These are phyloP conservation scores for Dreissena rostriformis DNA, from an alignment of 1,140 invertebrate genomes.

Conservation along the genomic window DNA sequence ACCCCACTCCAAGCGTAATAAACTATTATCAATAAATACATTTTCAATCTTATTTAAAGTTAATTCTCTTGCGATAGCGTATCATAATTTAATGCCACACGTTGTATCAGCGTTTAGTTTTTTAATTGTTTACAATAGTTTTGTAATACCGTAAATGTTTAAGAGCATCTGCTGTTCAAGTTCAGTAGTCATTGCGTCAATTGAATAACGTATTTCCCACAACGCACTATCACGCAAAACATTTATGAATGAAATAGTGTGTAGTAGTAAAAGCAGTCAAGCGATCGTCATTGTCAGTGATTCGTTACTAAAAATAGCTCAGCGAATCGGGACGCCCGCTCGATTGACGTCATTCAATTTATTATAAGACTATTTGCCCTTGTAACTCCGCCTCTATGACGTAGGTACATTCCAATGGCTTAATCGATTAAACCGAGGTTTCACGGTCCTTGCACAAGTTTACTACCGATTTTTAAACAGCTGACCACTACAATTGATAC, in stretches of 20 bases:
- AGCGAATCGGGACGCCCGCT: conserved; percentile 32
- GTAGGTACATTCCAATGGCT: conserved; percentile 34
- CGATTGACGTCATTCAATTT: conserved; percentile 55
- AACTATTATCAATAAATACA: too few relatives aligned
- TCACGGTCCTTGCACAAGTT: conserved; percentile 47
- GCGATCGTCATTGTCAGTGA: conserved; percentile 51
- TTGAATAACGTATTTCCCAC: background rate
- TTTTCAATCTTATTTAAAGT: too few relatives aligned
- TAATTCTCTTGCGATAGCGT: too few relatives aligned
- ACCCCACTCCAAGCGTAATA: too few relatives aligned
- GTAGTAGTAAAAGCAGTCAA: conserved; percentile 26
- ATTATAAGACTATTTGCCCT: conserved; percentile 29
- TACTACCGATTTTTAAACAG: conserved; percentile 16
- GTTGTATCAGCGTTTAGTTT: too few relatives aligned
- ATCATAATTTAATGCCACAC: too few relatives aligned
- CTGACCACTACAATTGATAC: background rate
- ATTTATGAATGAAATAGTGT: conserved; percentile 34
- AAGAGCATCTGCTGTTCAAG: too few relatives aligned
- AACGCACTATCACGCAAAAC: conserved; percentile 3
- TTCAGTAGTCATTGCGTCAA: too few relatives aligned
- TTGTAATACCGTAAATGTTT: too few relatives aligned
- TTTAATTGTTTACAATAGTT: too few relatives aligned
- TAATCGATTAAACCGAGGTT: background rate
- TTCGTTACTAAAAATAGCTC: conserved; percentile 44
- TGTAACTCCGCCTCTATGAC: conserved; percentile 59